Evolutionary conservation across 2,113 vertebrate genomes (phyloP), one percentile per base, ranked within the genome.

Genomic region (Myiagra hebetior): DNA sequence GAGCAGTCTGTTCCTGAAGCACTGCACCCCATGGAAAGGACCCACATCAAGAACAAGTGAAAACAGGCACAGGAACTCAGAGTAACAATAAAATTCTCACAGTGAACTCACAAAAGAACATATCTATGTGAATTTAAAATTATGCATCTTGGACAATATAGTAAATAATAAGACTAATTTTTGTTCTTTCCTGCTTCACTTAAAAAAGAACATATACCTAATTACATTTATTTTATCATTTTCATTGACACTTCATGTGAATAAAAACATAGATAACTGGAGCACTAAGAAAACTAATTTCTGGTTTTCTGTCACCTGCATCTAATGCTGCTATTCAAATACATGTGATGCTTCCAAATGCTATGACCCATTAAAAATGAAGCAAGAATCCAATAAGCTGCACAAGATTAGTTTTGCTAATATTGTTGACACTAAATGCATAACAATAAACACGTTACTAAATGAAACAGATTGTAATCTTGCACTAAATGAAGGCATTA

Each of bases 361-460:
- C 44, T 83, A 64, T 63, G 64, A 86, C 33, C 41, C 68, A 73
- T 63, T 87, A 86, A 68, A 92, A 95, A 94, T 5, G 10, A 84
- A 87, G 56, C 2, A 11, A 80, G 44, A 89, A 88, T 93, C 89
- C 83, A 96, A 62, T 86, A 92, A 79, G 11, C 55, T 60, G 55
- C 30, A 53, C 44, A 85, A 60, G 70, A 90, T 93, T 82, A 83
- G 64, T 57, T 97, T 93, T 94, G 47, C 30, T 96, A 87, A 91
- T 76, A 87, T 42, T 91, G 72, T 81, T 92, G 69, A 95, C 37
- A 55, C 24, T 88, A 85, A 89, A 62, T 50, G 44, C 4, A 4
- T 62, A 88, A 87, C 82, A 95, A 75, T 93, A 85, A 94, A 93
- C 76, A 91, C 64, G 73, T 96, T 93, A 86, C 74, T 56, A 83